Percentiles rank a stretch among this genome's conserved stretches.
Conservation (phyloP, 1,140 invertebrate species). For the Kradibia gibbosae region DNA sequence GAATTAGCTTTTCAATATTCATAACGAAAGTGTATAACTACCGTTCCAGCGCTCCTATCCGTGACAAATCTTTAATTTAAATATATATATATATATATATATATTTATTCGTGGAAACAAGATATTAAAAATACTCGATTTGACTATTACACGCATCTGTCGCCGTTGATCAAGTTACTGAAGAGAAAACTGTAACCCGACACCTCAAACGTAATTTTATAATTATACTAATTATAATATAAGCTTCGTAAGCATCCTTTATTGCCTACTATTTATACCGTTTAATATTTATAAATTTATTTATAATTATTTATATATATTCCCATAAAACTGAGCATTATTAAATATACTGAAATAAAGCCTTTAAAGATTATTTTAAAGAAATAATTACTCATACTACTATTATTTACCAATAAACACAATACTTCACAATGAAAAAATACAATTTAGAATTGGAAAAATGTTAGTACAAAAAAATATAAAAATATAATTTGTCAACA, state of each 20-base stretch:
- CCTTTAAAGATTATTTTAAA: no score
- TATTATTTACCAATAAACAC: no score
- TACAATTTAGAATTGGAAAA: no score
- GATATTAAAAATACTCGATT: neutral
- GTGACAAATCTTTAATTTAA: constrained; percentile 25
- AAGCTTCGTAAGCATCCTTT: neutral
- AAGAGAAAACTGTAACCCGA: neutral
- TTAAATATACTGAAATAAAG: no score
- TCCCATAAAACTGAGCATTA: no score
- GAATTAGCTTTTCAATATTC: constrained; percentile 30
- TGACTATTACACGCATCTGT: neutral
- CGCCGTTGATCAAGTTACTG: neutral
- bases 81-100: no score
- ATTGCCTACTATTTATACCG: neutral
- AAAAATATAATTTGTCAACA: no score
- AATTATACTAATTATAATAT: neutral
- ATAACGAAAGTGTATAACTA: constrained; percentile 15
- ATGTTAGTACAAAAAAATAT: no score
- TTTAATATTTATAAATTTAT: neutral
- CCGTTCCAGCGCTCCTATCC: neutral
- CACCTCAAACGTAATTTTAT: neutral
- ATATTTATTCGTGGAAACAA: constrained; percentile 30
- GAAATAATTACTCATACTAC: no score
- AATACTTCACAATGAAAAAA: no score
- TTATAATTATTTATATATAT: neutral